Percentiles rank a stretch among this genome's conserved stretches.
Evolutionary conservation across 2,888 invertebrate species (phyloP).

Genomic region (Diarsia brunnea): DNA sequence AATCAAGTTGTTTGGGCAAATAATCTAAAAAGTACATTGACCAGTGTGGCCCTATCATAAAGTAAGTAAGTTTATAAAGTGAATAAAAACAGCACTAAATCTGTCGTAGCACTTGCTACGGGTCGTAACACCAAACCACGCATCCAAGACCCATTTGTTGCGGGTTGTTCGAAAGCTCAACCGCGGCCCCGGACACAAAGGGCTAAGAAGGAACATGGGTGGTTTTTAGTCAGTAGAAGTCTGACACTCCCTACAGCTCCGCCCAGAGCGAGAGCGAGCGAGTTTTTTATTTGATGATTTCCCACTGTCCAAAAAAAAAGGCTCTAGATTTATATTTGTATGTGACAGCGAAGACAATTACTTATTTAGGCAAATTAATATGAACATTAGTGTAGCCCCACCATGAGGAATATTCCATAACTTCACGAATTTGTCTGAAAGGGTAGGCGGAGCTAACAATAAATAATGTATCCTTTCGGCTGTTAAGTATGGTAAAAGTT

Average conservation of each 20-base stretch:
- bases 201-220: too few relatives aligned
- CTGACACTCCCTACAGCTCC: too few relatives aligned
- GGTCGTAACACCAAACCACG: background rate
- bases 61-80: background rate
- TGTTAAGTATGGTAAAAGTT: too few relatives aligned
- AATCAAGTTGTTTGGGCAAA: too few relatives aligned
- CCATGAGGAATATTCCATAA: background rate
- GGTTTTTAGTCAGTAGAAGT: too few relatives aligned
- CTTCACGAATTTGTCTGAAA: background rate
- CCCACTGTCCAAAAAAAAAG: too few relatives aligned
- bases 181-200: too few relatives aligned
- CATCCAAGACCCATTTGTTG: background rate
- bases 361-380: background rate
- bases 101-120: background rate
- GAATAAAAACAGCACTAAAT: too few relatives aligned
- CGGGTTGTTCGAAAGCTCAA: too few relatives aligned
- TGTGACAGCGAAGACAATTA: background rate
- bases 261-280: too few relatives aligned
- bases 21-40: background rate
- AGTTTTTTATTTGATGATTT: too few relatives aligned
- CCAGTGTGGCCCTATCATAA: background rate
- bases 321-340: background rate
- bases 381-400: background rate
- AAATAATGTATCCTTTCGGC: background rate
- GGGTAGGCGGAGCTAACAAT: background rate